Base-by-base conservation (phyloP, 2,888 invertebrate genomes). In the Herminia tarsipennalis region DNA sequence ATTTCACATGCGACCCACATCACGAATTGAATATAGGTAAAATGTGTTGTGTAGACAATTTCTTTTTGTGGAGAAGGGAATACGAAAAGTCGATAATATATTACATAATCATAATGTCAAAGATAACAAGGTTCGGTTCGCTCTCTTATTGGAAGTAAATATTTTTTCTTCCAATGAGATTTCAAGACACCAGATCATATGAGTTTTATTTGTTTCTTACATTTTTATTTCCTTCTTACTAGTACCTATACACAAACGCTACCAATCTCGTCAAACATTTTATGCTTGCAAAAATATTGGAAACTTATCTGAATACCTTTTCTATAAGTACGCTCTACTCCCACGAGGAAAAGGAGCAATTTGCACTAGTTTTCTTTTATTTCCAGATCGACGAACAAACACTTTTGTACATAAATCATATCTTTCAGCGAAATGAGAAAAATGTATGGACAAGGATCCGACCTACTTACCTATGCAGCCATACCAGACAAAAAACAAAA, bases 391-490 rank as follows among this genome's bases (percentile, higher is more conserved):
- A 5, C 9, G 38, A 55, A 38, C 36, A 32, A 39, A 47, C 12
- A 18, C 27, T 54, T 40, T 37, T 33, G 16, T 14, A 30, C 18
- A 44, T 47, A 37, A 39, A 44, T 47, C 46, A n/a, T 32, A 39
- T 41, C 4, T 27, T 54, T 36, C 4, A 36, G 24, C 18, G 5
- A 29, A 41, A 21, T 30, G 14, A 18, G 16, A 25, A 37, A 42
- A 39, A 39, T 21, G 22, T 12, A 27, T 5, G 16, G n/a, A 37
- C 9, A 34, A 22, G 24, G 30, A 28, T 32, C 51, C 69, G 75
- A 77, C 76, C 78, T 71, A 77, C 62, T 76, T 76, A 68, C 54
- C 66, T 55, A 44, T 22, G 20, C 58, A 46, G 57, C 64, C 63
- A 72, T 60, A 64, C 66, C 66, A 66, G 66, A 76, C 52, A 56